Evolutionary conservation across 2,797 vertebrate species (phyloP), one percentile per base, ranked within the genome.

Genomic region (Ptychadena robeensis): DNA sequence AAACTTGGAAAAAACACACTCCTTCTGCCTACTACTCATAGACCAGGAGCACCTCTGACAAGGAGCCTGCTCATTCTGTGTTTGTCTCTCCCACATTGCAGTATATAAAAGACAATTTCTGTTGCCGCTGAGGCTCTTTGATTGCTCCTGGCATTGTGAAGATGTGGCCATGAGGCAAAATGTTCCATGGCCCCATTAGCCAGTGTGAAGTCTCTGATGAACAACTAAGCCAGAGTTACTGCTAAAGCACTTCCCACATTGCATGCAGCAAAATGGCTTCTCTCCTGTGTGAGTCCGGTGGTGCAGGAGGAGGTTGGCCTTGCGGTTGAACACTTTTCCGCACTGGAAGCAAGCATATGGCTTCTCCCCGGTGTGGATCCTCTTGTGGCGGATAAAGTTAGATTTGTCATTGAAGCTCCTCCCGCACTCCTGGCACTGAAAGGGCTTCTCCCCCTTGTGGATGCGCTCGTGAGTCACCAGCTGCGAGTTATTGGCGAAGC

Each of bases 261-360:
- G 30, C n/a, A 15, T 1, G 32, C 71, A 73, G 15, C 18, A 34
- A 57, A 34, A 73, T 12, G 30, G 71, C 11, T n/a, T 57, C 22
- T 59, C 71, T 15, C 31, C 71, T 7, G 30, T 73, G 71, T 73
- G 71, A 59, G 88, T 86, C 83, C 84, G 85, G 75, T 88, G 87
- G 86, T 90, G 89, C 79, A 87, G 86, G 67, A 87, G 85, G 70
- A 90, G 87, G 76, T 89, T 90, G 66, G 88, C 88, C 83, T 88
- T 87, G 82, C 88, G 87, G 86, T 87, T 88, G 74, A 90, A 90
- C 71, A 80, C 53, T 83, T 89, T 89, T 27, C 88, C 86, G 74
- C 89, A 90, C 37, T 88, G 73, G 8, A 80, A 82, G 73, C 73
- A 74, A 12, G 73, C 73, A 6, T 27, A 74, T 27, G 73, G 72